Conservation (phyloP, 2,888 invertebrate genomes). For the Agrilus cyanescens region DNA sequence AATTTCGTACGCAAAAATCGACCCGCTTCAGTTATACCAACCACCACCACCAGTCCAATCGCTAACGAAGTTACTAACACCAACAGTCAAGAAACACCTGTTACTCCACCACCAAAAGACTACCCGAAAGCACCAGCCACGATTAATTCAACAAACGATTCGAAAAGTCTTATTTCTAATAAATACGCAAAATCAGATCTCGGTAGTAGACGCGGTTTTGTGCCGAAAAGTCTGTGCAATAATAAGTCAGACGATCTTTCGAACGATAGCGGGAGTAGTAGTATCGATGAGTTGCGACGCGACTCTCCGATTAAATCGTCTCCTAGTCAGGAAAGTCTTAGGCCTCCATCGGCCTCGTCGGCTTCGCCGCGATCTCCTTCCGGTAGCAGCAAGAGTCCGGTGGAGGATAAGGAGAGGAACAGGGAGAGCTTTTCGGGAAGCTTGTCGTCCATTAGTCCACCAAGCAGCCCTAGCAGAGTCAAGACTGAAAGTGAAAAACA, state of each 20-base stretch:
- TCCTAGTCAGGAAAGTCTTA: conserved; percentile 19
- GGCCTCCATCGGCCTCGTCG: conserved; percentile 19
- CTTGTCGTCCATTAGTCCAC: conserved; percentile 34
- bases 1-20: conserved; percentile 29
- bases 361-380: conserved; percentile 16
- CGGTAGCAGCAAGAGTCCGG: conserved; percentile 41
- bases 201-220: conserved; percentile 10
- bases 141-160: conserved; percentile 3
- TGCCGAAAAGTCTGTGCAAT: conserved; percentile 18
- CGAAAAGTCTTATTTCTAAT: neutral
- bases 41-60: conserved; percentile 18
- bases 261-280: conserved; percentile 14
- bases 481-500: conserved; percentile 38
- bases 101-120: conserved; percentile 13
- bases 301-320: conserved; percentile 11
- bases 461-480: conserved; percentile 33
- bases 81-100: conserved; percentile 10
- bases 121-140: conserved; percentile 5
- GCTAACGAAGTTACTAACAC: conserved; percentile 9
- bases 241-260: conserved; percentile 16
- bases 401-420: conserved; percentile 30
- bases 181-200: neutral
- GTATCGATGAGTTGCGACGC: conserved; percentile 4
- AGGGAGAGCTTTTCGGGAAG: conserved; percentile 34
- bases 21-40: conserved; percentile 31